A percentile compares a stretch with the other conserved stretches of the same genome.
These are phyloP conservation scores for Clarias platycephalus DNA, from an alignment of 2,797 vertebrate genomes.

Conservation along the genomic window DNA sequence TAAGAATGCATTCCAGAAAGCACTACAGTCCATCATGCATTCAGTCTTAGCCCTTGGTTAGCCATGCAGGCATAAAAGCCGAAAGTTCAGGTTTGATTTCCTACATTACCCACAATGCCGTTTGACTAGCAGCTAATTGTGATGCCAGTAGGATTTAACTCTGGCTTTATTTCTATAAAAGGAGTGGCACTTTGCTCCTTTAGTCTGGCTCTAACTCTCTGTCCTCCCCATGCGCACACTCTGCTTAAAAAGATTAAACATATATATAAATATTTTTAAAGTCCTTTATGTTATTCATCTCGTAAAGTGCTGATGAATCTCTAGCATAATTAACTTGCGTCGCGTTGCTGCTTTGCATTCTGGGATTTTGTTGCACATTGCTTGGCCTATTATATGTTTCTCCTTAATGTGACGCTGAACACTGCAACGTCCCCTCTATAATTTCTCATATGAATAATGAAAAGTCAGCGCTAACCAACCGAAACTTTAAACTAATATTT, in stretches of 20 bases:
- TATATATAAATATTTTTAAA: no score
- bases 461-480: neutral
- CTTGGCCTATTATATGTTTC: neutral
- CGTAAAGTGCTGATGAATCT: neutral
- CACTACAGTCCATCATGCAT: conserved; percentile 50
- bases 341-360: neutral
- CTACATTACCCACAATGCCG: neutral
- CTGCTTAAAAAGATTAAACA: neutral
- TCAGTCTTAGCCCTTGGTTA: conserved; percentile 6
- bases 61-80: conserved; percentile 11
- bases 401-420: neutral
- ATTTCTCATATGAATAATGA: neutral
- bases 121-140: neutral
- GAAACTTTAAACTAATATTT: neutral
- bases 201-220: neutral
- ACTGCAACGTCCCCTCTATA: neutral
- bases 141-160: neutral
- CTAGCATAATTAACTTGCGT: no score
- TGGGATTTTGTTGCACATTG: neutral
- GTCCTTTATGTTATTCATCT: no score
- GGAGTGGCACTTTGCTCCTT: neutral
- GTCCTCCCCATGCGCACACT: neutral
- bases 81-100: no score
- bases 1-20: conserved; percentile 52
- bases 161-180: neutral